Percentiles rank a stretch among this genome's conserved stretches.
Conservation (phyloP, 2,113 vertebrate genomes). For the Ochotona curzoniae region DNA sequence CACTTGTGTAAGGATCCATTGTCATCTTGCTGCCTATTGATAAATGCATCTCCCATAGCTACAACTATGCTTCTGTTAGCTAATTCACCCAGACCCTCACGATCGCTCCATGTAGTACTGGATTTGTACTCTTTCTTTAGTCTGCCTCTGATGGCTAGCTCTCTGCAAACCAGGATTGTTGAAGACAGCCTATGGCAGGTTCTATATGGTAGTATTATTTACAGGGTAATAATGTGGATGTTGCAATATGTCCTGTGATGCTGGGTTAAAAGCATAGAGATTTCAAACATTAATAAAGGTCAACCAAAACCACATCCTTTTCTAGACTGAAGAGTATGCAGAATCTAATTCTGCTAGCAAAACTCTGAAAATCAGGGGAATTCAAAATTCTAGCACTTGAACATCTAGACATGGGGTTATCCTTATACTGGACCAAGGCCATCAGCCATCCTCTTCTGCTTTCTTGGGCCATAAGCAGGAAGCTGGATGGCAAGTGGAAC, state of each 20-base stretch:
- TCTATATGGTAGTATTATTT: not conserved
- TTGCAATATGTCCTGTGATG: not conserved
- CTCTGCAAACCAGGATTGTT: too few relatives aligned
- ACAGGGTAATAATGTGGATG: not conserved
- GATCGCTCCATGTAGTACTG: too few relatives aligned
- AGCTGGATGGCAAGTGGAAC: not conserved
- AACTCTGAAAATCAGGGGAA: not conserved
- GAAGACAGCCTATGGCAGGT: not conserved
- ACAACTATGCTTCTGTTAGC: too few relatives aligned
- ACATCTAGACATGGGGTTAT: not conserved
- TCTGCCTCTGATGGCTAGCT: too few relatives aligned
- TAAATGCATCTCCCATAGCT: too few relatives aligned
- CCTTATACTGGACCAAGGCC: not conserved
- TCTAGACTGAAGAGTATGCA: not conserved
- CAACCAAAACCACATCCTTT: not conserved
- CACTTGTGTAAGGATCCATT: too few relatives aligned
- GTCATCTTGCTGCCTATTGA: too few relatives aligned
- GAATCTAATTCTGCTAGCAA: not conserved
- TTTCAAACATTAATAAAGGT: not conserved
- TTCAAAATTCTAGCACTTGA: too few relatives aligned
- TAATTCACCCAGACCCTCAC: too few relatives aligned
- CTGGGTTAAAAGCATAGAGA: not conserved
- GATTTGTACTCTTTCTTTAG: too few relatives aligned
- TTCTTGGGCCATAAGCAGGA: not conserved
- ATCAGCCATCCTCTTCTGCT: not conserved